These are phyloP conservation scores for Tachypleus tridentatus DNA, from an alignment of 1,140 invertebrate species.

Conservation along the genomic window DNA sequence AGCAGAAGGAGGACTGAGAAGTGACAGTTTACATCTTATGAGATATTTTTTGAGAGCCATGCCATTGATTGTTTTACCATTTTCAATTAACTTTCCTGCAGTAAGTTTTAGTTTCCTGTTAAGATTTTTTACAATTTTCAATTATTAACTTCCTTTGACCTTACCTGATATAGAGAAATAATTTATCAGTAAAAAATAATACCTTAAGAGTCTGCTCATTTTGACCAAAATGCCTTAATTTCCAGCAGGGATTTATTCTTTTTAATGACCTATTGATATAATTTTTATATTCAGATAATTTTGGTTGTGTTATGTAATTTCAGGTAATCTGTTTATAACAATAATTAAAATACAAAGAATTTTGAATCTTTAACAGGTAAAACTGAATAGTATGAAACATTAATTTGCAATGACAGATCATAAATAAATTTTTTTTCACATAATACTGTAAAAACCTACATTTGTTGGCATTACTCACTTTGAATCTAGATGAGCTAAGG, in stretches of 20 bases:
- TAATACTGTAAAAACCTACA: too few relatives aligned
- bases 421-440: too few relatives aligned
- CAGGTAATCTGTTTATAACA: too few relatives aligned
- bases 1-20: constrained; percentile 55
- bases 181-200: not conserved
- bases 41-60: constrained; percentile 59
- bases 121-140: not conserved
- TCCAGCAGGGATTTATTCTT: not conserved
- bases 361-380: too few relatives aligned
- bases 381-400: too few relatives aligned
- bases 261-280: too few relatives aligned
- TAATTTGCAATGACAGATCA: too few relatives aligned
- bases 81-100: constrained; percentile 76
- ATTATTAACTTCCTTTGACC: not conserved
- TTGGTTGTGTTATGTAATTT: too few relatives aligned
- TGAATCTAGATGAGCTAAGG: too few relatives aligned
- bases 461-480: too few relatives aligned
- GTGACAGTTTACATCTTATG: constrained; percentile 45
- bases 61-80: constrained; percentile 69
- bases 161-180: constrained; percentile 5
- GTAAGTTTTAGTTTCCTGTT: constrained; percentile 38
- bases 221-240: constrained; percentile 1
- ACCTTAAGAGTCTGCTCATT: constrained; percentile 1
- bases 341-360: too few relatives aligned
- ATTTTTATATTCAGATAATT: too few relatives aligned